phyloP scores from a whole-genome alignment of 1,140 invertebrate species.

The Cyclargus thomasi region DNA sequence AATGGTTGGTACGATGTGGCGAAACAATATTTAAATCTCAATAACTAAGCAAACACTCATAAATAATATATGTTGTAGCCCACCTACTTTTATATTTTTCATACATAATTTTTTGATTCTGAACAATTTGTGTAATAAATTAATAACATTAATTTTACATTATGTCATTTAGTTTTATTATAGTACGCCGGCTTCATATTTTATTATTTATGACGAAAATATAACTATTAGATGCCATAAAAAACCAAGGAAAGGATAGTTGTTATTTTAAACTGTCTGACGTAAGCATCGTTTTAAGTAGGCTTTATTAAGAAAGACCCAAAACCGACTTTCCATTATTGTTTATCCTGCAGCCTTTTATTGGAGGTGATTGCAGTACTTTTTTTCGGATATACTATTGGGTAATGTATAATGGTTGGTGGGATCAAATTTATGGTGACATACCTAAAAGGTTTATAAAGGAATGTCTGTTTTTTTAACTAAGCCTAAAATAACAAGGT shows the following conservation, averaged over 20 bases:
- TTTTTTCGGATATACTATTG: background rate
- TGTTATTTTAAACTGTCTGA: background rate
- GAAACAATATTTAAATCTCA: too few relatives aligned
- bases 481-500: too few relatives aligned
- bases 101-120: background rate
- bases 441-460: too few relatives aligned
- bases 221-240: background rate
- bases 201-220: background rate
- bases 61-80: background rate
- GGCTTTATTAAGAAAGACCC: slow-evolving; percentile 4
- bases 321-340: background rate
- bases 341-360: background rate
- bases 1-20: too few relatives aligned
- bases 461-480: too few relatives aligned
- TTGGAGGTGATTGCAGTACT: background rate
- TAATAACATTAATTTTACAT: background rate
- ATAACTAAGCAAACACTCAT: too few relatives aligned
- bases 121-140: background rate
- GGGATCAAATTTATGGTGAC: too few relatives aligned
- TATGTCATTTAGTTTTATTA: background rate
- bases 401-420: background rate
- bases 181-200: background rate
- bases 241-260: background rate
- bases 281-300: background rate
- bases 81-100: background rate